phyloP scores from a whole-genome alignment of 2,113 vertebrate species.

The Grammomys surdaster region DNA sequence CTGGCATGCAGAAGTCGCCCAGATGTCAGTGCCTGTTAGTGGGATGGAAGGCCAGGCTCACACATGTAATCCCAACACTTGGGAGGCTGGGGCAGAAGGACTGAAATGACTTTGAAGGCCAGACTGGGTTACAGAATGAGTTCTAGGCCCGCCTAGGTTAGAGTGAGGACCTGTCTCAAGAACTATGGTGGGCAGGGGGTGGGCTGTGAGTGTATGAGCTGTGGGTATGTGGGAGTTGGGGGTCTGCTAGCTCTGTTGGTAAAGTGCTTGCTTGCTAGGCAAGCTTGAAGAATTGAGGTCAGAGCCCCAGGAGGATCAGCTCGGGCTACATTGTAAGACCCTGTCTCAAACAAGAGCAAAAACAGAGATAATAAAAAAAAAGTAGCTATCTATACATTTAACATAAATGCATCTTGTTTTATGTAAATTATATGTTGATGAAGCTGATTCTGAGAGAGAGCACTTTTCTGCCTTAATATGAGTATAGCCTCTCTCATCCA shows the following conservation, averaged over 20 bases:
- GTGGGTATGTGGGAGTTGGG: neutral
- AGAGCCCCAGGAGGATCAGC: neutral
- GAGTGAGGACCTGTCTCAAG: neutral
- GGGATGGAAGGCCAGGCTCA: neutral
- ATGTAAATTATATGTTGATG: conserved; percentile 4
- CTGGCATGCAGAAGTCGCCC: neutral
- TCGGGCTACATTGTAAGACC: neutral
- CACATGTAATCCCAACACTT: neutral
- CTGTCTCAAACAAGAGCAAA: neutral
- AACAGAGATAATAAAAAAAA: neutral
- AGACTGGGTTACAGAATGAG: neutral
- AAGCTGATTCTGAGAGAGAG: conserved; percentile 46
- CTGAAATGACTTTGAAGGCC: neutral
- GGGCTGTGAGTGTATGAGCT: neutral
- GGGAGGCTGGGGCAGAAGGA: neutral
- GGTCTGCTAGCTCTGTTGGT: neutral
- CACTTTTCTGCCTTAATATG: neutral
- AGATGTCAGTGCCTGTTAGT: no score
- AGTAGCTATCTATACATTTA: neutral
- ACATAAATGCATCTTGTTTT: neutral
- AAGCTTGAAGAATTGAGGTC: neutral
- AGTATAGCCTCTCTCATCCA: neutral
- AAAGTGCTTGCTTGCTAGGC: neutral
- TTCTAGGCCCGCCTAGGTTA: neutral
- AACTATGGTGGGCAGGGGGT: neutral